These are phyloP conservation scores for Neomonachus schauinslandi DNA, from an alignment of 2,113 vertebrate genomes.

Conservation along the genomic window DNA sequence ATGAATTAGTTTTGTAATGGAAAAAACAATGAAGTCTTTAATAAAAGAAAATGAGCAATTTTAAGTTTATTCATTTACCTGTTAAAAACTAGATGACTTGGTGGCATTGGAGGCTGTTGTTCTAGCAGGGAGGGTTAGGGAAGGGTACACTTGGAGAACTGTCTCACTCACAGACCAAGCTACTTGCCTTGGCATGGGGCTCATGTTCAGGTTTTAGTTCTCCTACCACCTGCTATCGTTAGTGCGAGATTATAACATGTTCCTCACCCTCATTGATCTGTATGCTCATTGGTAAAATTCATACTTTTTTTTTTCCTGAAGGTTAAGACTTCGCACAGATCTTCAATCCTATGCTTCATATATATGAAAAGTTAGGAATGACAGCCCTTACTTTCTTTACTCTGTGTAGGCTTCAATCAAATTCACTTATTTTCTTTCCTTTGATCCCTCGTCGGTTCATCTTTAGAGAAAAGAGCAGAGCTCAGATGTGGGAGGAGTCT, in stretches of 20 bases:
- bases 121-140: not conserved
- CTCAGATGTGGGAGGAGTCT: not conserved
- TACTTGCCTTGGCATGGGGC: not conserved
- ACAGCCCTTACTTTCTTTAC: constrained; percentile 41
- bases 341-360: not conserved
- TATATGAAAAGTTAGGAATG: not conserved
- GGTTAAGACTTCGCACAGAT: not conserved
- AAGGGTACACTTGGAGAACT: not conserved
- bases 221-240: not conserved
- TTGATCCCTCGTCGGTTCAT: constrained; percentile 11
- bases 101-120: not conserved
- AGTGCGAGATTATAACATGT: not conserved
- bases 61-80: not conserved
- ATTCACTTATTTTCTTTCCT: constrained; percentile 58
- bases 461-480: not conserved
- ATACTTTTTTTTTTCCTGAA: not conserved
- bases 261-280: not conserved
- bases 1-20: not conserved
- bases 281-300: constrained; percentile 33
- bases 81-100: not conserved
- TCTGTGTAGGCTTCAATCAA: not conserved
- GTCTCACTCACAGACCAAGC: not conserved
- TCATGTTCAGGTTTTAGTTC: not conserved
- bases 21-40: not conserved
- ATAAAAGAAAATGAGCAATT: not conserved